These are phyloP conservation scores for Melanostoma mellinum DNA, from an alignment of 2,888 invertebrate genomes.

Conservation along the genomic window DNA sequence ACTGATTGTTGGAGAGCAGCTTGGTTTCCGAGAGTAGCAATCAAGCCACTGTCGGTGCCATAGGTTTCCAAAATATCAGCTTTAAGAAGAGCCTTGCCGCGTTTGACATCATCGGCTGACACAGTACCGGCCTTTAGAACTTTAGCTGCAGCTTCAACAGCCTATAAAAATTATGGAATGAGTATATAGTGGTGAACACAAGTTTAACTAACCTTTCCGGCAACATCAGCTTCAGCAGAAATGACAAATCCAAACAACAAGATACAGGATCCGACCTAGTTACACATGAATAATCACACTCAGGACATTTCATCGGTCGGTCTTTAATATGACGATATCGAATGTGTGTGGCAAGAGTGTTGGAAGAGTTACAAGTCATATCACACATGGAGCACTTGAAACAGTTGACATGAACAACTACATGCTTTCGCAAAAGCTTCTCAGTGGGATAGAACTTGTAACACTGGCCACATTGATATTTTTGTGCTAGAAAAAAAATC, in stretches of 20 bases:
- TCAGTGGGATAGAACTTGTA: constrained; percentile 91
- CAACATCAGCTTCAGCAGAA: constrained; percentile 86
- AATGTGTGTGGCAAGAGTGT: constrained; percentile 90
- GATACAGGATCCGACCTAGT: constrained; percentile 85
- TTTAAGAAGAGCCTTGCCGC: constrained; percentile 91
- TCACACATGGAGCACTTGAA: constrained; percentile 95
- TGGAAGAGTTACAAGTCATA: constrained; percentile 92
- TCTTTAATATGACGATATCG: constrained; percentile 88
- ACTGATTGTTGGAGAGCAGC: constrained; percentile 85
- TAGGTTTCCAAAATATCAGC: constrained; percentile 85
- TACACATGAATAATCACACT: constrained; percentile 86
- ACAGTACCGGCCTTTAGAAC: constrained; percentile 85
- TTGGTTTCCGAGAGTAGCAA: constrained; percentile 88
- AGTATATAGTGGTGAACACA: not conserved
- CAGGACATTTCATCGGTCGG: constrained; percentile 86
- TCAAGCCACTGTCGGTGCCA: constrained; percentile 85
- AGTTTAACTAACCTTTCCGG: constrained; percentile 84
- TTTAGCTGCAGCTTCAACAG: constrained; percentile 85
- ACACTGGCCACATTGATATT: constrained; percentile 92
- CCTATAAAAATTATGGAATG: constrained; percentile 79
- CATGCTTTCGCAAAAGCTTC: constrained; percentile 91
- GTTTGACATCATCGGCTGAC: constrained; percentile 87
- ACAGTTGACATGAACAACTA: constrained; percentile 92
- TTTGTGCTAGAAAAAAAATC: constrained; percentile 84
- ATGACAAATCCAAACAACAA: constrained; percentile 92